Base-by-base conservation (phyloP, 1,140 invertebrate species). In the Eumeta japonica region DNA sequence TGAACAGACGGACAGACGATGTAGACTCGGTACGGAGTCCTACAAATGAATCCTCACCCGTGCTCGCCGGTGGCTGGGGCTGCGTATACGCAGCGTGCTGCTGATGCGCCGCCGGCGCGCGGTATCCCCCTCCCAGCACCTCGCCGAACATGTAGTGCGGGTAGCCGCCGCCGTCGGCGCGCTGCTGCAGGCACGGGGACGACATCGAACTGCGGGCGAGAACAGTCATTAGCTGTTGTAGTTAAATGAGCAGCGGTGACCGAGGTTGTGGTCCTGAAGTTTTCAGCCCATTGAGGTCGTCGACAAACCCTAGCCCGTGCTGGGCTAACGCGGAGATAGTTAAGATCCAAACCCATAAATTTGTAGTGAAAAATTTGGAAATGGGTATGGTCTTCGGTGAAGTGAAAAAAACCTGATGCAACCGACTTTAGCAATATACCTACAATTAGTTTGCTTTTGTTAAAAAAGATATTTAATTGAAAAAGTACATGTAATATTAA, bases 61-160 rank as follows among this genome's bases (percentile, higher is more conserved):
- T 80, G 45, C 77, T 76, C 15, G 59, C 64, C n/a, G 76, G 67
- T 3, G 76, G 65, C 37, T 80, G 76, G 13, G 74, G 74, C 32
- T 81, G 78, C 1, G 75, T 76, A 49, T 81, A 80, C 2, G 76
- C 63, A 0, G 73, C 74, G 45, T 83, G 79, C 45, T 85, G 82
- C 39, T 84, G 79, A 48, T 85, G 84, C 1, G 83, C 81, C 3
- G 83, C 79, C 1, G 83, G 82, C 50, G 83, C 83, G 43, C 82
- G 79, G 2, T 81, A 79, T 76, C 82, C 57, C 57, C 78, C 77
- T 53, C 84, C 84, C 18, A 92, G 79, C 29, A 88, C 87, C 83
- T 54, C 95, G 75, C 93, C 90, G 74, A 96, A 90, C 88, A 96
- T 95, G 77, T 93, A 93, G n/a, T n/a, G n/a, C 20, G 20, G 20